Percentiles rank a stretch among this genome's conserved stretches.
Evolutionary conservation across 2,113 vertebrate species (phyloP).

Genomic region (Brachypodius melanocephalos): DNA sequence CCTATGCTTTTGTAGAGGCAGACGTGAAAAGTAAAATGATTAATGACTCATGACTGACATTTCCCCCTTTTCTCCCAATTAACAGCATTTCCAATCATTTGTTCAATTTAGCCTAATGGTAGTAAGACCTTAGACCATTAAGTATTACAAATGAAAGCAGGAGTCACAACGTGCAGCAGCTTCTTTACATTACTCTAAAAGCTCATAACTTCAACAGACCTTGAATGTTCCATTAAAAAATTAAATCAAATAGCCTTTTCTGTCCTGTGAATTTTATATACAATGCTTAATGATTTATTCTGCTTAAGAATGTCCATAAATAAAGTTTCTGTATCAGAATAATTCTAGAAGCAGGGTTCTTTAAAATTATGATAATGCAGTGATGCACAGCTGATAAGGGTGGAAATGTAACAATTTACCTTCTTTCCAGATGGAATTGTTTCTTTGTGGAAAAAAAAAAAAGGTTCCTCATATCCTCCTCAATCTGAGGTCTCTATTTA

Average conservation of each 20-base stretch:
- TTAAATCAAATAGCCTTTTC: neutral
- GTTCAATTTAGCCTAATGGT: constrained; percentile 21
- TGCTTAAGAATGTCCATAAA: neutral
- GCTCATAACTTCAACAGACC: neutral
- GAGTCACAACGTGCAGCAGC: neutral
- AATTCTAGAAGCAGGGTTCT: neutral
- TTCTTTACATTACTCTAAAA: constrained; percentile 5
- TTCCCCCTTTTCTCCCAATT: neutral
- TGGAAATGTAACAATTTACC: neutral
- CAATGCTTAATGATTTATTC: neutral
- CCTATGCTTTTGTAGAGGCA: neutral
- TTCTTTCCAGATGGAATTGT: neutral
- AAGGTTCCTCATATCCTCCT: neutral
- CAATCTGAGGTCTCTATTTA: neutral
- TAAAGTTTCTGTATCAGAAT: neutral
- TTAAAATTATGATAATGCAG: neutral
- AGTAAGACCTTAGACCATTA: neutral
- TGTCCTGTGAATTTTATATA: neutral
- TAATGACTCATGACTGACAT: neutral
- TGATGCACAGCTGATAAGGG: neutral
- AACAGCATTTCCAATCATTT: neutral
- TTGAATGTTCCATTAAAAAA: neutral
- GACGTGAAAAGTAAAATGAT: neutral
- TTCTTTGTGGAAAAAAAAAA: neutral
- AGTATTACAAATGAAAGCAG: neutral